Base-by-base conservation (phyloP, 2,797 vertebrate genomes). In the Myiotriccus ornatus region DNA sequence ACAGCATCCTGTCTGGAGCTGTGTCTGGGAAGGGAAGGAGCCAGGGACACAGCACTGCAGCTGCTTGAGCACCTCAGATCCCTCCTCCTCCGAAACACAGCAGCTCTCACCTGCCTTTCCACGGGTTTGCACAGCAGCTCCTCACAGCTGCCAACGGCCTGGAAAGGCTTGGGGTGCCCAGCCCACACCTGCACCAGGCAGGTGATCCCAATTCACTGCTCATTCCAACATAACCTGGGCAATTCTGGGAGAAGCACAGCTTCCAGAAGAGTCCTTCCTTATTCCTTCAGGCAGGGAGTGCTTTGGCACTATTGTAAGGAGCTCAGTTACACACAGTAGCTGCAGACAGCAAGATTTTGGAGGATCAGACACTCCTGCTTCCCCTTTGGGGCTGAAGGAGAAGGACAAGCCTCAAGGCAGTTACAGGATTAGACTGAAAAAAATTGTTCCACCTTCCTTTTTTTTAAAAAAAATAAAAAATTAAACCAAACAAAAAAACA, bases 211-310 rank as follows among this genome's bases (percentile, higher is more conserved):
- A 0, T 8, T 47, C 16, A 2, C n/a, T 39, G 22, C 47, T 27
- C 25, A 8, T 5, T 30, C 52, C 52, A 49, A 41, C 0, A 5
- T 0, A 32, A 28, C 16, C 3, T 0, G 7, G 1, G 4, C 28
- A 14, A 0, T 22, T 56, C 43, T 32, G 69, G 57, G 56, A 52
- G 19, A 41, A 1, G 28, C 16, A 14, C 14, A 30, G 37, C 12
- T 50, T 34, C 70, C 55, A 24, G 56, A 22, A 7, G 2, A 60
- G 24, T 2, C 39, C 28, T 23, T 4, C 3, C 25, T 30, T 50
- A 44, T 1, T 52, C 55, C 50, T 43, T 30, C 0, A 67, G 55
- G 76, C n/a, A 84, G 20, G 0, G 1, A 85, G 15, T 24, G 65
- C 77, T 4, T 4, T 71, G 23, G 32, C 39, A 62, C n/a, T 6